These are phyloP conservation scores for Bombylius major DNA, from an alignment of 2,888 invertebrate species.

Conservation along the genomic window DNA sequence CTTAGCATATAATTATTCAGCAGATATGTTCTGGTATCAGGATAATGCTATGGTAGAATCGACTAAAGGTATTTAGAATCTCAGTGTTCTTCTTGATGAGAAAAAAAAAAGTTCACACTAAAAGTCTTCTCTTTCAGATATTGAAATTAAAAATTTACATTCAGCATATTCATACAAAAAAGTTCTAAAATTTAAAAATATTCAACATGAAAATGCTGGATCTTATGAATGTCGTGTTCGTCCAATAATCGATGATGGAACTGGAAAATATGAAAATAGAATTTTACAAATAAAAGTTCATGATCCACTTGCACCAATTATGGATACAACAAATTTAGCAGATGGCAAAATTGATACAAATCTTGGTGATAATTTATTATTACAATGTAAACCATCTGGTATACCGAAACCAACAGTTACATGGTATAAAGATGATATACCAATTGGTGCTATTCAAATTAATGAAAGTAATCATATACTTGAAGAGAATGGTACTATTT, in stretches of 20 bases:
- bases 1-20: constrained; percentile 40
- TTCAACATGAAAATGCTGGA: constrained; percentile 31
- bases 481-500: constrained; percentile 16
- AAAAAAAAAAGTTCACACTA: neutral
- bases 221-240: constrained; percentile 33
- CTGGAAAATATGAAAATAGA: constrained; percentile 22
- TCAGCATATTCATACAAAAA: constrained; percentile 30
- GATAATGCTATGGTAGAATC: constrained; percentile 20
- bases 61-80: constrained; percentile 12
- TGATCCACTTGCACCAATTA: constrained; percentile 35
- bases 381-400: constrained; percentile 44
- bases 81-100: neutral
- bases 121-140: constrained; percentile 12
- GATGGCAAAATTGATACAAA: constrained; percentile 28
- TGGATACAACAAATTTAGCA: constrained; percentile 39
- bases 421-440: constrained; percentile 52
- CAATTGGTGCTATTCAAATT: constrained; percentile 17
- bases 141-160: constrained; percentile 18
- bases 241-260: constrained; percentile 15
- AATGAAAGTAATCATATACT: constrained; percentile 17
- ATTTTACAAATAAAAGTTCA: constrained; percentile 29
- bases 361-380: constrained; percentile 30
- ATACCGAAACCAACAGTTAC: constrained; percentile 50
- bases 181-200: constrained; percentile 28
- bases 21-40: constrained; percentile 40